Conservation (phyloP, 2,113 vertebrate genomes). For the Motacilla alba region DNA sequence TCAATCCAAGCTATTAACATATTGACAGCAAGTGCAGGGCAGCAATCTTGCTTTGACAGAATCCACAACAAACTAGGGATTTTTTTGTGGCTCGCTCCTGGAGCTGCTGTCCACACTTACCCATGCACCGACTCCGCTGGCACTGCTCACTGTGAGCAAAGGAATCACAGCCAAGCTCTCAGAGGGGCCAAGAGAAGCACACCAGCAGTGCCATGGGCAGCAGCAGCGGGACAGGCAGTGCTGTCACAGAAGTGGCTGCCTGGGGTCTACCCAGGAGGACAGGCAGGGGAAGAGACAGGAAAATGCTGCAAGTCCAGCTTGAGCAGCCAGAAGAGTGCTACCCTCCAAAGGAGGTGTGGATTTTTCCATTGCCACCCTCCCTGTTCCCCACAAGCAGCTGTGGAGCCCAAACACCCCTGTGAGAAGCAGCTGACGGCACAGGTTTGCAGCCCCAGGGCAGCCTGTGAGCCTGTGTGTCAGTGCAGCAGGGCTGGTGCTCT, state of each 20-base stretch:
- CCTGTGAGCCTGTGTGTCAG: neutral
- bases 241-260: neutral
- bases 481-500: neutral
- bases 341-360: neutral
- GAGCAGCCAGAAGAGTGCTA: fast-evolving
- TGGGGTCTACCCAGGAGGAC: neutral
- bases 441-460: neutral
- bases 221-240: neutral
- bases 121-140: neutral
- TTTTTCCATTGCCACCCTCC: neutral
- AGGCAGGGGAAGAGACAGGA: neutral
- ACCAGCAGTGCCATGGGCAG: neutral
- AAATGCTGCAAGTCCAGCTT: neutral
- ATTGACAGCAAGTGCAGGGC: neutral
- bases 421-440: neutral
- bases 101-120: fast-evolving
- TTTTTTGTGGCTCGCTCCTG: neutral
- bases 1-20: neutral
- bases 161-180: neutral
- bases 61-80: neutral
- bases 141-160: neutral
- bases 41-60: neutral
- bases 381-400: neutral
- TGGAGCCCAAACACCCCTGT: neutral
- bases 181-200: neutral